A percentile compares a stretch with the other conserved stretches of the same genome.
Conservation (phyloP, 2,888 invertebrate species). For the Phyllotreta striolata region DNA sequence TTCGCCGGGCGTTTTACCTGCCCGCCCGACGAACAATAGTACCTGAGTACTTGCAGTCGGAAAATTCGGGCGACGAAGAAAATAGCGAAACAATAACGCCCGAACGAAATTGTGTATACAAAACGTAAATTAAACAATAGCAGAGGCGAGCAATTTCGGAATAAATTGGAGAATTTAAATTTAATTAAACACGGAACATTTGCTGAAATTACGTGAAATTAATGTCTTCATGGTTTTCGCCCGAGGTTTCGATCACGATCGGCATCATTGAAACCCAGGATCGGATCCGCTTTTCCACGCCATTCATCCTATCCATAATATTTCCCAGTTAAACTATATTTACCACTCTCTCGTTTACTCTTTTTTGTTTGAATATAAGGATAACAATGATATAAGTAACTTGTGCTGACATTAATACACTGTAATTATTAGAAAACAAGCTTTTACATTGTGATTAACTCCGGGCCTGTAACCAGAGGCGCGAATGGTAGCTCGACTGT, state of each 20-base stretch:
- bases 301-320: no score
- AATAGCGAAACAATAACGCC: no score
- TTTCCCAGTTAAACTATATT: no score
- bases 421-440: no score
- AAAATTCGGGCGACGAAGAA: not conserved
- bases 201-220: slow-evolving; percentile 45
- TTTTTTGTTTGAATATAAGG: not conserved
- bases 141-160: slow-evolving; percentile 32
- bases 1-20: not conserved
- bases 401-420: not conserved
- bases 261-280: slow-evolving; percentile 38
- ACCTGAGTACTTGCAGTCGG: slow-evolving; percentile 1
- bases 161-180: slow-evolving; percentile 39
- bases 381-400: not conserved
- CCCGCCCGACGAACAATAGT: no score
- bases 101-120: slow-evolving; percentile 8
- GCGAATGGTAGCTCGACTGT: slow-evolving; percentile 38
- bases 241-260: slow-evolving; percentile 44
- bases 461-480: slow-evolving; percentile 42
- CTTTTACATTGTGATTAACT: slow-evolving; percentile 9
- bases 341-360: no score
- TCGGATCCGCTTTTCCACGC: slow-evolving; percentile 21
- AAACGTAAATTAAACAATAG: slow-evolving; percentile 34
- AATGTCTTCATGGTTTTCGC: slow-evolving; percentile 40
- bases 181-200: slow-evolving; percentile 44